phyloP scores from a whole-genome alignment of 1,140 invertebrate species.

The Vanessa atalanta region DNA sequence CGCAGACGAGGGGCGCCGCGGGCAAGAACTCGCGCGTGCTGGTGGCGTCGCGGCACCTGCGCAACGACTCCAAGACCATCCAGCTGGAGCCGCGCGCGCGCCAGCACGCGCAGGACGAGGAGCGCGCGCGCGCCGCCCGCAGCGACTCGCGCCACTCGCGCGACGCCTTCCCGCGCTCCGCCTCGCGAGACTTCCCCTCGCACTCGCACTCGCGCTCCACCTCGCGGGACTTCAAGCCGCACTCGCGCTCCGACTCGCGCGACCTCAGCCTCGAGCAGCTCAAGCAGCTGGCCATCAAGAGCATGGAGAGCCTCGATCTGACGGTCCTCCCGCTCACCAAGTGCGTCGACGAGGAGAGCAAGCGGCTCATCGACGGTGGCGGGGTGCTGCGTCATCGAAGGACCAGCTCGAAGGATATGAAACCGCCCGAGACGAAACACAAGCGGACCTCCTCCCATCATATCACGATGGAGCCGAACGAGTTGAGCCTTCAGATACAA shows the following conservation, averaged over 20 bases:
- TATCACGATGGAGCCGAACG: conserved; percentile 71
- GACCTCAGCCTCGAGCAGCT: conserved; percentile 74
- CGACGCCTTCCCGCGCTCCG: conserved; percentile 54
- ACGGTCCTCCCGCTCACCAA: conserved; percentile 65
- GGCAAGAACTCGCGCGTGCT: conserved; percentile 72
- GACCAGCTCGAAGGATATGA: conserved; percentile 81
- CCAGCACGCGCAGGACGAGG: conserved; percentile 66
- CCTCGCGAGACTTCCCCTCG: conserved; percentile 56
- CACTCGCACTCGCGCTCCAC: conserved; percentile 57
- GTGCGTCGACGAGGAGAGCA: conserved; percentile 74
- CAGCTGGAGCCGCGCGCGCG: conserved; percentile 80
- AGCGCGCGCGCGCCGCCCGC: conserved; percentile 54
- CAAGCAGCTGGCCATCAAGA: conserved; percentile 71
- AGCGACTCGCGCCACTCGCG: conserved; percentile 58
- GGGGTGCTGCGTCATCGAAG: conserved; percentile 81
- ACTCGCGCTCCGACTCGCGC: conserved; percentile 67
- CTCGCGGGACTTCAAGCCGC: conserved; percentile 67
- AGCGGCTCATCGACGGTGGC: conserved; percentile 72
- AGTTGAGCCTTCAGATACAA: conserved; percentile 64
- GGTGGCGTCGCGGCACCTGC: conserved; percentile 81
- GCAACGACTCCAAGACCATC: conserved; percentile 83
- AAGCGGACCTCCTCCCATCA: conserved; percentile 77
- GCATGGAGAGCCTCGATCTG: conserved; percentile 77
- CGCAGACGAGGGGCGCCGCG: conserved; percentile 47
- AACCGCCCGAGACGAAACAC: conserved; percentile 60